Evolutionary conservation across 1,140 invertebrate species (phyloP).

Genomic region (Vanessa tameamea): DNA sequence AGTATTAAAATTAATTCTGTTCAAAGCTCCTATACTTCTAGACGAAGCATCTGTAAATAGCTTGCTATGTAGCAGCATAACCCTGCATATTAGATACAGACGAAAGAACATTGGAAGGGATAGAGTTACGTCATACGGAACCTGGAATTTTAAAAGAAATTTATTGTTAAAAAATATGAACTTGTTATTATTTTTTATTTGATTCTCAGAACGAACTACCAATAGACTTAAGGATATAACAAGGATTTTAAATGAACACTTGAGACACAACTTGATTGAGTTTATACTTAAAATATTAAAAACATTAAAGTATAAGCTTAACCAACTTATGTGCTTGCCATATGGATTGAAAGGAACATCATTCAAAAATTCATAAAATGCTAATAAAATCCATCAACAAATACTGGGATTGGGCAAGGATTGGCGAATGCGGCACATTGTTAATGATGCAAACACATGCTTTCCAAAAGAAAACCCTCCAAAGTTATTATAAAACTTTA

Average conservation of each 20-base stretch:
- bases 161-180: neutral
- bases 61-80: conserved; percentile 99
- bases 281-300: neutral
- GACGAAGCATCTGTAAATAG: conserved; percentile 99
- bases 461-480: conserved; percentile 16
- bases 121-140: conserved; percentile 96
- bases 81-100: conserved; percentile 99
- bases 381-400: neutral
- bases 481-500: conserved; percentile 18
- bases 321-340: neutral
- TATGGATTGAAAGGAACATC: neutral
- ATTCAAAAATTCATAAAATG: neutral
- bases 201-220: no score
- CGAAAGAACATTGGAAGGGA: conserved; percentile 99
- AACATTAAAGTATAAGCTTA: neutral
- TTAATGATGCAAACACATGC: conserved; percentile 35
- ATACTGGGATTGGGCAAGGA: neutral
- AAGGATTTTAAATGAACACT: neutral
- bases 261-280: neutral
- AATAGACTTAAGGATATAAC: neutral
- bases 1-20: conserved; percentile 99
- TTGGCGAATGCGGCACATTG: conserved; percentile 1
- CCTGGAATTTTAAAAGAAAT: conserved; percentile 80
- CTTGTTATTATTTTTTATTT: no score
- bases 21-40: conserved; percentile 96